Evolutionary conservation across 2,113 vertebrate species (phyloP).

Genomic region (Centropristis striata): DNA sequence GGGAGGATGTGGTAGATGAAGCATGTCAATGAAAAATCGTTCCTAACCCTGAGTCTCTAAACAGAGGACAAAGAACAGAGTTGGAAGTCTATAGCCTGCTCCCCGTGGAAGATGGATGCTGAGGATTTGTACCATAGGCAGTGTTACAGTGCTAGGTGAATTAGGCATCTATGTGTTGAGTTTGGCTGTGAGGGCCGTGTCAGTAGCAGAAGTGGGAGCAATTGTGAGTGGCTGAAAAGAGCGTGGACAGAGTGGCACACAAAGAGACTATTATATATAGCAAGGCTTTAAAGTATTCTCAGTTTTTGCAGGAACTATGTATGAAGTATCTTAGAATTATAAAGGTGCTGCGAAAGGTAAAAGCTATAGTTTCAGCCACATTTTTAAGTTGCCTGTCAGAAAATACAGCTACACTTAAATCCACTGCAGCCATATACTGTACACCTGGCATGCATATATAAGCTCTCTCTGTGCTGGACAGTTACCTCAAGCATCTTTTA

Average conservation of each 20-base stretch:
- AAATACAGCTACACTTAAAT: too few relatives aligned
- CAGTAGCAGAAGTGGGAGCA: conserved; percentile 16
- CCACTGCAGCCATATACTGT: too few relatives aligned
- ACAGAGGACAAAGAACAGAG: conserved; percentile 18
- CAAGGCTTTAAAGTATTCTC: background rate
- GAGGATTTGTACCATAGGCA: conserved; percentile 32
- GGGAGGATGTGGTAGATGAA: conserved; percentile 32
- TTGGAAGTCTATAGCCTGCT: conserved; percentile 6
- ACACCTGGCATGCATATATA: too few relatives aligned
- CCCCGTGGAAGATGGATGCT: conserved; percentile 52
- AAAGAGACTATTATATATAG: background rate
- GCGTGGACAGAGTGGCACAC: background rate
- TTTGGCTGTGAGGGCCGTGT: conserved; percentile 4
- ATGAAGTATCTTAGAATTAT: background rate
- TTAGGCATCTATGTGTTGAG: conserved; percentile 25
- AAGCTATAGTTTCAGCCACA: background rate
- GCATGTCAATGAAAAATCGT: conserved; percentile 49
- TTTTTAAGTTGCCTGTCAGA: background rate
- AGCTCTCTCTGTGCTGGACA: background rate
- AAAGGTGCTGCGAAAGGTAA: background rate
- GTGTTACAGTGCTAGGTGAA: conserved; percentile 16
- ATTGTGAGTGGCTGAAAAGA: background rate
- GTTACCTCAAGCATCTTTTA: background rate
- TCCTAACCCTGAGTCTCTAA: background rate
- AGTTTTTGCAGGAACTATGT: background rate